A percentile compares a stretch with the other conserved stretches of the same genome.
phyloP scores from a whole-genome alignment of 2,113 vertebrate species.

The Planiliza haematocheilus region DNA sequence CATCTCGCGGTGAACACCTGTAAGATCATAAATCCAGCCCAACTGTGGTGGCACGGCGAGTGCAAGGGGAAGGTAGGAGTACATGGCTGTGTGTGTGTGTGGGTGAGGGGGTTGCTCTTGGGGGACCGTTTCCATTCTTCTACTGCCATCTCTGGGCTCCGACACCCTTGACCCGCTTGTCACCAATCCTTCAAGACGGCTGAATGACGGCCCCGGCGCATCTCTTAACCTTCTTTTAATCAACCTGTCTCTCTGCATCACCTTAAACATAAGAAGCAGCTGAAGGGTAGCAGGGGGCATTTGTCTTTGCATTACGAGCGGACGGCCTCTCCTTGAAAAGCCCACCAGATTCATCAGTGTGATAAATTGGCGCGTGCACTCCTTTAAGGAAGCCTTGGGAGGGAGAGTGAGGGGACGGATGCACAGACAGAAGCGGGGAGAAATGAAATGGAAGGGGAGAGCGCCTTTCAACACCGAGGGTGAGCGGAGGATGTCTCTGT shows the following conservation, averaged over 20 bases:
- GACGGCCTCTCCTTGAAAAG: slow-evolving; percentile 82
- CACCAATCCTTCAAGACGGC: slow-evolving; percentile 70
- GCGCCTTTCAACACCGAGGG: slow-evolving; percentile 21
- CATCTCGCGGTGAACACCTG: slow-evolving; percentile 56
- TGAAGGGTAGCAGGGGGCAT: slow-evolving; percentile 69
- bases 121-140: slow-evolving; percentile 40
- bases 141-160: slow-evolving; percentile 32
- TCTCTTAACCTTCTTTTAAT: slow-evolving; percentile 85
- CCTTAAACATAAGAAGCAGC: slow-evolving; percentile 77
- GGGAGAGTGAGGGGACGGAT: slow-evolving; percentile 2
- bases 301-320: slow-evolving; percentile 79
- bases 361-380: slow-evolving; percentile 74
- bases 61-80: slow-evolving; percentile 6
- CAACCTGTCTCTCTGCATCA: slow-evolving; percentile 83
- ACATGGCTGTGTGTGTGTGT: not conserved
- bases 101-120: slow-evolving; percentile 20
- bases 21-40: slow-evolving; percentile 62
- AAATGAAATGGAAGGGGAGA: slow-evolving; percentile 1
- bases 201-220: slow-evolving; percentile 75
- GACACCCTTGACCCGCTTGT: slow-evolving; percentile 75
- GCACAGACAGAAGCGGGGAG: slow-evolving; percentile 21
- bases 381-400: slow-evolving; percentile 71
- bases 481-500: not conserved
- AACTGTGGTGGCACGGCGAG: slow-evolving; percentile 27
- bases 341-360: slow-evolving; percentile 81